A percentile compares a stretch with the other conserved stretches of the same genome.
These are phyloP conservation scores for Bothrops jararaca DNA, from an alignment of 2,113 vertebrate genomes.

Conservation along the genomic window DNA sequence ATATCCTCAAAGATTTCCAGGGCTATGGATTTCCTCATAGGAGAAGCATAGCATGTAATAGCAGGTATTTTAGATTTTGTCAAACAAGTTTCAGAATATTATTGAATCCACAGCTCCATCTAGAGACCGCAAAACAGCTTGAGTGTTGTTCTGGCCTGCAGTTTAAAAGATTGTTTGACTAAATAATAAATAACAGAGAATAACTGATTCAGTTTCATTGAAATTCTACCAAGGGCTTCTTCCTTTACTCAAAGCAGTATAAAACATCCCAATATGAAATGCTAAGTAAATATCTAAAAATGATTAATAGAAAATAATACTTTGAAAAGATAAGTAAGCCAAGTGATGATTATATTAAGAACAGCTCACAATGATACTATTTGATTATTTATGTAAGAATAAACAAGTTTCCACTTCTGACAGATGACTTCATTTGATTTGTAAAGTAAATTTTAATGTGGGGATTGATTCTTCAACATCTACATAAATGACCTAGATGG, in stretches of 20 bases:
- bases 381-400: background rate
- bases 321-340: background rate
- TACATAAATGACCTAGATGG: no score
- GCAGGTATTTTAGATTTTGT: background rate
- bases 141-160: background rate
- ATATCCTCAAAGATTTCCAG: background rate
- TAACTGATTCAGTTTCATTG: background rate
- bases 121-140: background rate
- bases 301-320: background rate
- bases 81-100: background rate
- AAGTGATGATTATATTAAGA: background rate
- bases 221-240: background rate
- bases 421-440: background rate
- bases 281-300: background rate
- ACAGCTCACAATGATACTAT: background rate
- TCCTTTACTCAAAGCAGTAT: background rate
- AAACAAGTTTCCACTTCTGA: background rate
- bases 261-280: background rate
- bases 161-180: background rate
- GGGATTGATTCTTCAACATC: no score
- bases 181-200: background rate
- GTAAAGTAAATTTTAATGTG: background rate
- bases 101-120: slow-evolving; percentile 52
- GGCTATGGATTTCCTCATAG: background rate
- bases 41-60: background rate